Percentiles rank a stretch among this genome's conserved stretches.
Conservation (phyloP, 2,113 vertebrate genomes). For the Coryphaenoides rupestris region DNA sequence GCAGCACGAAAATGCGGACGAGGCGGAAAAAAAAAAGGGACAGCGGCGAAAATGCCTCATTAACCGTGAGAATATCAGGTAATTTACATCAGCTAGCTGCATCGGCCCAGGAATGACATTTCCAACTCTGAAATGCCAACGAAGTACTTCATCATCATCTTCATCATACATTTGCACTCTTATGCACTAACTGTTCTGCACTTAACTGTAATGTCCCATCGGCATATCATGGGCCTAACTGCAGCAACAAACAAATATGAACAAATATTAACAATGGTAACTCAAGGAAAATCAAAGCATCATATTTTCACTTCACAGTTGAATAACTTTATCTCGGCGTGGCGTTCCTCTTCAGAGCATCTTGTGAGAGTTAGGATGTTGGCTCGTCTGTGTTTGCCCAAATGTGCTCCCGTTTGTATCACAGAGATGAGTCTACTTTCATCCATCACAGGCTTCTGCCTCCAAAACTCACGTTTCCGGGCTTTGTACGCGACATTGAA, state of each 20-base stretch:
- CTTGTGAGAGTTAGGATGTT: background rate
- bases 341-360: too few species aligned
- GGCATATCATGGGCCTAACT: too few species aligned
- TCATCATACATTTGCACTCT: too few species aligned
- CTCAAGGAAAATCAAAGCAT: too few species aligned
- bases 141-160: background rate
- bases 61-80: background rate
- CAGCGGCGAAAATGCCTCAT: background rate
- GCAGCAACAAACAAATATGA: too few species aligned
- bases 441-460: slow-evolving; percentile 32
- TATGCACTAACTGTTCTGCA: too few species aligned
- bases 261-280: too few species aligned
- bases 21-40: background rate
- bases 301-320: too few species aligned
- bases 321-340: too few species aligned
- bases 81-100: background rate
- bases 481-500: slow-evolving; percentile 33
- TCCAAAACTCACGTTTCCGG: slow-evolving; percentile 41
- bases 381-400: slow-evolving; percentile 33
- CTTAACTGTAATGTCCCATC: too few species aligned
- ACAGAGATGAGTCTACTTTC: slow-evolving; percentile 33
- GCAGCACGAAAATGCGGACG: background rate
- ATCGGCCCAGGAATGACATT: background rate
- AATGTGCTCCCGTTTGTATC: slow-evolving; percentile 45
- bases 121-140: background rate